Conservation (phyloP, 2,113 vertebrate genomes). For the Elephantulus edwardii region DNA sequence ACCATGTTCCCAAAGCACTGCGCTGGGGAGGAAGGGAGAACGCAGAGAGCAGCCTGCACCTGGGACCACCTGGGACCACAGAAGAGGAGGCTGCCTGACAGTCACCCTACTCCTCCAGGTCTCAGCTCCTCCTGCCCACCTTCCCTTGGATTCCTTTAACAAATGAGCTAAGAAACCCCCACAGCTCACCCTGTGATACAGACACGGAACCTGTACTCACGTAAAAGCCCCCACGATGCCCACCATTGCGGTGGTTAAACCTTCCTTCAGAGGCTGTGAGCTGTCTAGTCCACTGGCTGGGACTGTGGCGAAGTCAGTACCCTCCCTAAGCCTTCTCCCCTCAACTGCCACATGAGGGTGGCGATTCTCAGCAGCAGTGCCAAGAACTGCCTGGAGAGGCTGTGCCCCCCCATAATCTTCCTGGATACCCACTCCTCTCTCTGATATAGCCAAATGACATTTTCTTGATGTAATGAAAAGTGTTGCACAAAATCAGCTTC, state of each 20-base stretch:
- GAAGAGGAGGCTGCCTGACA: too few relatives aligned
- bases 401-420: conserved; percentile 23
- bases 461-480: conserved; percentile 46
- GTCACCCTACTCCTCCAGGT: background rate
- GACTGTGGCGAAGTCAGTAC: fast-evolving
- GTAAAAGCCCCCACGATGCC: fast-evolving
- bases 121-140: background rate
- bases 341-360: background rate
- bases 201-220: fast-evolving
- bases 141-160: background rate
- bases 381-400: background rate
- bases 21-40: conserved; percentile 75
- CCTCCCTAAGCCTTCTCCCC: background rate
- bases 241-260: background rate
- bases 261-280: background rate
- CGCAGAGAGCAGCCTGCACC: conserved; percentile 62
- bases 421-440: background rate
- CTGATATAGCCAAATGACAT: conserved; percentile 41
- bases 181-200: background rate
- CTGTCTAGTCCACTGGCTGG: too few relatives aligned
- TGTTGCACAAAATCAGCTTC: background rate
- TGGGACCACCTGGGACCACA: conserved; percentile 37
- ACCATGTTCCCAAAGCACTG: conserved; percentile 75
- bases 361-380: background rate
- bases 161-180: background rate